phyloP scores from a whole-genome alignment of 2,888 invertebrate species.

The Drosophila paranaensis region DNA sequence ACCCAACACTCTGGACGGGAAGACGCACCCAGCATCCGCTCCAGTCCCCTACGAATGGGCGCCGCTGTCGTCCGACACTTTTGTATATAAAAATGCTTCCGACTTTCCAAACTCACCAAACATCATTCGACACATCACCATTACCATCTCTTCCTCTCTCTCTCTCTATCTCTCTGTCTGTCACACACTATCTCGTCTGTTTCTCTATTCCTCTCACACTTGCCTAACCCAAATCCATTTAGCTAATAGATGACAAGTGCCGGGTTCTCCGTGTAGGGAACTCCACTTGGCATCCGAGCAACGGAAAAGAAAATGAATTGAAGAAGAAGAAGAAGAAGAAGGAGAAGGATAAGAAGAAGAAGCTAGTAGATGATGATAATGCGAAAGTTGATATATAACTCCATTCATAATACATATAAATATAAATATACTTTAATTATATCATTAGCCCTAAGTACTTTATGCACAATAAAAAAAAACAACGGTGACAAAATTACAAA shows the following conservation, averaged over 20 bases:
- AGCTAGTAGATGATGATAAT: conserved; percentile 57
- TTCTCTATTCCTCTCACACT: conserved; percentile 36
- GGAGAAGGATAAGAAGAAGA: conserved; percentile 7
- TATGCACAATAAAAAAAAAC: conserved; percentile 84
- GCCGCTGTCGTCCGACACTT: conserved; percentile 63
- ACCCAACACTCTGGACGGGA: conserved; percentile 48
- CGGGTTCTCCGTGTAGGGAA: conserved; percentile 64
- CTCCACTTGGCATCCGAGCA: conserved; percentile 61
- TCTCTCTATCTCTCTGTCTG: conserved; percentile 10
- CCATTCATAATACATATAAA: conserved; percentile 73
- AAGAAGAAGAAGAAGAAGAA: conserved; percentile 1
- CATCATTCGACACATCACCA: conserved; percentile 19
- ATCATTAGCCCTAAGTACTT: conserved; percentile 81
- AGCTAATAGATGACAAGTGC: conserved; percentile 71
- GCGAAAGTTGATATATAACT: conserved; percentile 52
- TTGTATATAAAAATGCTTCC: conserved; percentile 74
- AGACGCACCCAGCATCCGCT: conserved; percentile 33
- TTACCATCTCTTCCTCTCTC: conserved; percentile 16
- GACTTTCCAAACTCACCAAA: conserved; percentile 34
- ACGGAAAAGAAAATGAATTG: conserved; percentile 21
- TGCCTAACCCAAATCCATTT: conserved; percentile 56
- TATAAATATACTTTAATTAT: conserved; percentile 78
- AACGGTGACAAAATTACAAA: conserved; percentile 85
- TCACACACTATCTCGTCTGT: conserved; percentile 9
- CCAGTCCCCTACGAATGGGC: conserved; percentile 36